Evolutionary conservation across 2,113 vertebrate species (phyloP).

Genomic region (Falcunculus frontatus): DNA sequence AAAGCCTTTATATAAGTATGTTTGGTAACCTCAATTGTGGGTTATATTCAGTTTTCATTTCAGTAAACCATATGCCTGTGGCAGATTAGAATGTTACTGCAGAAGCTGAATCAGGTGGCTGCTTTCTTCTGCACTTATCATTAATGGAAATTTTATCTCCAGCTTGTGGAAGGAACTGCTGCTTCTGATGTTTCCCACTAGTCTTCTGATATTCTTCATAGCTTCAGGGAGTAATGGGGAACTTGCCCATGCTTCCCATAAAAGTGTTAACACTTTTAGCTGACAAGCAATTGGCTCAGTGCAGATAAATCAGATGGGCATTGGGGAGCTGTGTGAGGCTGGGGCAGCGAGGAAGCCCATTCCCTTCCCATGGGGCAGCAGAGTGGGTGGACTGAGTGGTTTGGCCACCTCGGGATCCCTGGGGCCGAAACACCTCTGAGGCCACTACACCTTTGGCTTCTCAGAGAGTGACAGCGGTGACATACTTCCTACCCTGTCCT

Average conservation of each 20-base stretch:
- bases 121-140: not conserved
- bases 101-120: not conserved
- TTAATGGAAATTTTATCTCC: not conserved
- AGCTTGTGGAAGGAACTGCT: not conserved
- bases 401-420: accelerated
- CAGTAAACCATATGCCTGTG: not conserved
- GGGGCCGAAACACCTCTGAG: not conserved
- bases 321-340: not conserved
- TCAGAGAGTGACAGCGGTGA: not conserved
- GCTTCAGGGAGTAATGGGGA: not conserved
- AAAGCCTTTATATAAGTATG: not conserved
- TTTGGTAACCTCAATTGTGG: not conserved
- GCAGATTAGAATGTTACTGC: not conserved
- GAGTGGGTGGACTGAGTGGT: not conserved
- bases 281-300: not conserved
- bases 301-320: not conserved
- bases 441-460: not conserved
- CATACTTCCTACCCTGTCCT: not conserved
- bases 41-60: not conserved
- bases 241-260: not conserved
- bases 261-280: not conserved
- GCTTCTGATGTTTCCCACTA: not conserved
- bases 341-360: not conserved
- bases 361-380: not conserved
- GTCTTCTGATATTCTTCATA: not conserved